phyloP scores from a whole-genome alignment of 53 echinoderm and acorn worm genomes.

The Echinarachnius parma region DNA sequence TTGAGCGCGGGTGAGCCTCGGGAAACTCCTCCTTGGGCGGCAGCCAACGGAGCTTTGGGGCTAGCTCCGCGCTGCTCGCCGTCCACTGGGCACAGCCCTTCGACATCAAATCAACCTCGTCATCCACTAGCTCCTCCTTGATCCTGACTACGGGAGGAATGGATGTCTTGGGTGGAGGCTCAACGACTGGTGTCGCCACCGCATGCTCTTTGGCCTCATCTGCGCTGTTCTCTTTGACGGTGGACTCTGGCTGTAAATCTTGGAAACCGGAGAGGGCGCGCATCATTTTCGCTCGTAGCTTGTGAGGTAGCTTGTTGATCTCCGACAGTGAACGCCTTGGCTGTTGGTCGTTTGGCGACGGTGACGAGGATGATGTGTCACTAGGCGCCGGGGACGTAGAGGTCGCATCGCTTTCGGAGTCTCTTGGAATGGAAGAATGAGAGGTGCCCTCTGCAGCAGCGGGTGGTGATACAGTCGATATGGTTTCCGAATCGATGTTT shows the following conservation, averaged over 20 bases:
- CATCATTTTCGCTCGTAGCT: constrained; percentile 54
- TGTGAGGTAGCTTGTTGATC: constrained; percentile 64
- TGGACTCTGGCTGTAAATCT: too few relatives aligned
- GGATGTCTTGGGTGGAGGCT: background rate
- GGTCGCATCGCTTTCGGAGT: background rate
- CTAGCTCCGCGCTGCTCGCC: too few relatives aligned
- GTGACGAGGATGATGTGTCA: too few relatives aligned
- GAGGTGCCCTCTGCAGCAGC: background rate
- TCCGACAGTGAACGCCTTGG: constrained; percentile 25
- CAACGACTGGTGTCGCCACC: background rate
- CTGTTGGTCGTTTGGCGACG: too few relatives aligned
- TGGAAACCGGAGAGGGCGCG: constrained; percentile 5
- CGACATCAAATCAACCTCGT: background rate
- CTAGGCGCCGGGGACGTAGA: constrained; percentile 1
- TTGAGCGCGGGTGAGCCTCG: background rate
- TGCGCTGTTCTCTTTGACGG: too few relatives aligned
- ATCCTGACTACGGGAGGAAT: constrained; percentile 21
- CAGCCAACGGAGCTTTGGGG: background rate
- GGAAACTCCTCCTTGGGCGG: constrained; percentile 12
- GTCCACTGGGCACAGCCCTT: background rate
- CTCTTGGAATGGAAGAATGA: background rate
- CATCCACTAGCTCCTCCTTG: constrained; percentile 17
- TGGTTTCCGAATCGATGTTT: too few relatives aligned
- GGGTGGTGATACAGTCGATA: too few relatives aligned
- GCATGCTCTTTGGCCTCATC: background rate